A percentile compares a stretch with the other conserved stretches of the same genome.
Evolutionary conservation across 2,113 vertebrate species (phyloP).

Genomic region (Eidolon helvum): DNA sequence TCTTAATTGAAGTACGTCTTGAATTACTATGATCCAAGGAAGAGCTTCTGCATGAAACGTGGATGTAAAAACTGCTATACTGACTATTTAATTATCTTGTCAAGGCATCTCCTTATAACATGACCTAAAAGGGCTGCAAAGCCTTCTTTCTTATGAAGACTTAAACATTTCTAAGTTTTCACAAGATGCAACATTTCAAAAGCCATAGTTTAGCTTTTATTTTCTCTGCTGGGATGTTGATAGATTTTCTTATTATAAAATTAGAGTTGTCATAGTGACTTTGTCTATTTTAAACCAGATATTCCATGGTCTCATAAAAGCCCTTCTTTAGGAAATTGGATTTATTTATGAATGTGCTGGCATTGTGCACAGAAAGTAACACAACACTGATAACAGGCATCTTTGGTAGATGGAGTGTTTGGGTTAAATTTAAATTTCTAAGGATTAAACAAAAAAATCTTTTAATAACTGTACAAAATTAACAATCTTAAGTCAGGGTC

Average conservation of each 20-base stretch:
- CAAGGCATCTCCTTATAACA: slow-evolving; percentile 66
- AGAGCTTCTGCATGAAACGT: slow-evolving; percentile 70
- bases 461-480: neutral
- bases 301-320: neutral
- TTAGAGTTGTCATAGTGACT: slow-evolving; percentile 25
- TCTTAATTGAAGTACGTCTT: slow-evolving; percentile 54
- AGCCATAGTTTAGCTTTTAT: slow-evolving; percentile 45
- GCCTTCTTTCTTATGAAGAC: slow-evolving; percentile 64
- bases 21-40: slow-evolving; percentile 52
- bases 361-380: neutral
- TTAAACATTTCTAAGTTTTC: slow-evolving; percentile 68
- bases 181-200: slow-evolving; percentile 66
- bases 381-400: neutral
- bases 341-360: neutral
- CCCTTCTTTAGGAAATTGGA: neutral
- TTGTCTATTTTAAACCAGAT: slow-evolving; percentile 15
- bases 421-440: neutral
- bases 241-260: slow-evolving; percentile 67
- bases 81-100: slow-evolving; percentile 82
- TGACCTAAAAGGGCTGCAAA: slow-evolving; percentile 64
- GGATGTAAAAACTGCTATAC: slow-evolving; percentile 73
- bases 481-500: neutral
- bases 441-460: neutral
- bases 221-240: slow-evolving; percentile 68
- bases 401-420: neutral